These are phyloP conservation scores for Ceratothoa steindachneri DNA, from an alignment of 2,888 invertebrate genomes.

Conservation along the genomic window DNA sequence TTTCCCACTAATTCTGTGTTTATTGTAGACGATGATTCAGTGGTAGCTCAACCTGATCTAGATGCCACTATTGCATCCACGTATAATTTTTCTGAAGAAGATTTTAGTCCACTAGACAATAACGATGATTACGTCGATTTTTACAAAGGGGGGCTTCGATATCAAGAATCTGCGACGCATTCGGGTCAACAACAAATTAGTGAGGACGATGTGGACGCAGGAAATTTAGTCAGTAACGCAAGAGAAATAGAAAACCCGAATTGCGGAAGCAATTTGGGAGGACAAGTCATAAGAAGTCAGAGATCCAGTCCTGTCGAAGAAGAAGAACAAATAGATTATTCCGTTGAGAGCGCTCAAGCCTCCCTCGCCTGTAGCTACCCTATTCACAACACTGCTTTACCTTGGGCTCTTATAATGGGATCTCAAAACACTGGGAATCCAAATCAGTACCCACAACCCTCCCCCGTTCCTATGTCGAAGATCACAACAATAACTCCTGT, in stretches of 20 bases:
- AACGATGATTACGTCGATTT: slow-evolving; percentile 46
- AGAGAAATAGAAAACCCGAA: not conserved
- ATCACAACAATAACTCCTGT: slow-evolving; percentile 45
- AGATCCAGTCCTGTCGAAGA: slow-evolving; percentile 10
- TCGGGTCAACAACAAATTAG: slow-evolving; percentile 11
- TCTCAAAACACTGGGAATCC: slow-evolving; percentile 56
- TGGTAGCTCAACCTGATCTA: slow-evolving; percentile 36
- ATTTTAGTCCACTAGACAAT: slow-evolving; percentile 37
- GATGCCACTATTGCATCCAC: slow-evolving; percentile 27
- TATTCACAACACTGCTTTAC: not conserved
- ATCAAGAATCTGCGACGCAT: slow-evolving; percentile 11
- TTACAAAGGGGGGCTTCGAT: slow-evolving; percentile 33
- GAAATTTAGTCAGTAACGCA: not conserved
- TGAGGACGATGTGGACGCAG: not conserved
- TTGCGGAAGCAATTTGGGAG: not conserved
- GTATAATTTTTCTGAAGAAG: slow-evolving; percentile 35
- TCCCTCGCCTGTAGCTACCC: slow-evolving; percentile 12
- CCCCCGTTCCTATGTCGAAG: slow-evolving; percentile 44
- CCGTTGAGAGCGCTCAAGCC: slow-evolving; percentile 47
- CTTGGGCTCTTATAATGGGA: not conserved
- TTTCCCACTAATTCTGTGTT: not conserved
- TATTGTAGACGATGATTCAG: slow-evolving; percentile 32
- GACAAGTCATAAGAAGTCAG: not conserved
- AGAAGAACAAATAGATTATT: slow-evolving; percentile 45
- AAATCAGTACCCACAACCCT: slow-evolving; percentile 29